A percentile compares a stretch with the other conserved stretches of the same genome.
Evolutionary conservation across 2,113 vertebrate species (phyloP).

Genomic region (Austrofundulus limnaeus): DNA sequence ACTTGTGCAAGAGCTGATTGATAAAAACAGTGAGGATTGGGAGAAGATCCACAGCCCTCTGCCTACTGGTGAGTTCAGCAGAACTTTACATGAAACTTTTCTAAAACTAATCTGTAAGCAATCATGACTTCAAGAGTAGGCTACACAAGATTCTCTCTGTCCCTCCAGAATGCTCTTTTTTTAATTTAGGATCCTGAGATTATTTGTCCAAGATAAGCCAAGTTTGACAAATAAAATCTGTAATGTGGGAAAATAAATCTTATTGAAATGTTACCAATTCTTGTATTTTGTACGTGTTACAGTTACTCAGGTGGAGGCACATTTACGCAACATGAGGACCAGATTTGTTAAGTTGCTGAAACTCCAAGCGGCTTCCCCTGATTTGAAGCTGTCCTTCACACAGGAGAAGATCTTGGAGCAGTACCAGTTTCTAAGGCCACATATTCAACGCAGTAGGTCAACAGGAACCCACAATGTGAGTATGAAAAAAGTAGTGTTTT

Average conservation of each 20-base stretch:
- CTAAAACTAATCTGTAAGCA: too few relatives aligned
- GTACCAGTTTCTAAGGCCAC: background rate
- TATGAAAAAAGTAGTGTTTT: background rate
- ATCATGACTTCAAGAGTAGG: too few relatives aligned
- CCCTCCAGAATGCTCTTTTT: too few relatives aligned
- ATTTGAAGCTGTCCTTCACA: background rate
- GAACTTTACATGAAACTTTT: too few relatives aligned
- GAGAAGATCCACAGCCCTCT: conserved; percentile 4
- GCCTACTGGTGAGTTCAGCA: background rate
- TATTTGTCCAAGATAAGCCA: too few relatives aligned
- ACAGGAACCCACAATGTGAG: background rate
- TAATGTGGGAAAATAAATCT: too few relatives aligned
- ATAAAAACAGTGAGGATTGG: background rate
- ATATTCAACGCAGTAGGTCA: background rate
- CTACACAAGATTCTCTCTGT: too few relatives aligned
- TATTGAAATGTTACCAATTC: too few relatives aligned
- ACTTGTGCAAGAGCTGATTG: background rate
- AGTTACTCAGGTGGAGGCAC: background rate
- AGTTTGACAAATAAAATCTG: too few relatives aligned
- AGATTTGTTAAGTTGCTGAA: conserved; percentile 5
- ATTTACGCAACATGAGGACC: conserved; percentile 4
- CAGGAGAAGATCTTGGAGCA: conserved; percentile 1
- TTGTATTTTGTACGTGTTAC: background rate
- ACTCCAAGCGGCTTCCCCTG: background rate
- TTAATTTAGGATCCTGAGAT: background rate